Base-by-base conservation (phyloP, 2,888 invertebrate genomes). In the Oscheius myriophilus region DNA sequence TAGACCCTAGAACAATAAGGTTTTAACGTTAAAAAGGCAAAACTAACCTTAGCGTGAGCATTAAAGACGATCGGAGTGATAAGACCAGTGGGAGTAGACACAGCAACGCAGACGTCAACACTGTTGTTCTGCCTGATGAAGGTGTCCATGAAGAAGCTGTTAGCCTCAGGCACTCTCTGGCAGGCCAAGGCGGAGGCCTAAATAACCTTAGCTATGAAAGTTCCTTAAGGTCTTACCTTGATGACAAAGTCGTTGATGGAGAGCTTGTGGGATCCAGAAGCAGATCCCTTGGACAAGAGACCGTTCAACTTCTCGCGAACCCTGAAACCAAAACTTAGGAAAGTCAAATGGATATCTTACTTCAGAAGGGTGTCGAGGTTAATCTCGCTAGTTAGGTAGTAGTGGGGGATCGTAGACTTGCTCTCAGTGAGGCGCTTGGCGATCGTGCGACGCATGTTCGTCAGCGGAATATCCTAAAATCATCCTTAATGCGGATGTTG, bases 41-140 rank as follows among this genome's bases (percentile, higher is more conserved):
- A 6, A 65, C 25, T 58, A 25, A 77, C 81, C 78, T 85, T 85
- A 16, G 81, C 73, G 55, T 90, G 88, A 3, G 91, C 90, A 75
- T 90, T 89, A 75, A 90, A 90, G 25, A 99, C 91, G 80, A 99
- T 98, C 2, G 98, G 98, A 0, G 98, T 98, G 73, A 99, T 95
- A 18, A 99, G 90, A 0, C 98, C 98, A 73, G 91, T 91, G 4
- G 94, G 93, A 0, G 97, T 97, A 71, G 94, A 93, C 6, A 99
- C 98, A 0, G 98, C 97, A 69, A 99, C 93, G 84, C 93, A 94
- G 1, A 99, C 92, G 87, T 99, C 98, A 12, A 96, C 96, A 83
- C 75, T 74, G 68, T 85, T 78, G 64, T 87, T 84, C 67, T 85
- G 82, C 23, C 85, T 75, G 61, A 90, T 92, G 83, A 91, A 91